Conservation (phyloP, 2,888 invertebrate genomes). For the Trypoxylon attenuatum region DNA sequence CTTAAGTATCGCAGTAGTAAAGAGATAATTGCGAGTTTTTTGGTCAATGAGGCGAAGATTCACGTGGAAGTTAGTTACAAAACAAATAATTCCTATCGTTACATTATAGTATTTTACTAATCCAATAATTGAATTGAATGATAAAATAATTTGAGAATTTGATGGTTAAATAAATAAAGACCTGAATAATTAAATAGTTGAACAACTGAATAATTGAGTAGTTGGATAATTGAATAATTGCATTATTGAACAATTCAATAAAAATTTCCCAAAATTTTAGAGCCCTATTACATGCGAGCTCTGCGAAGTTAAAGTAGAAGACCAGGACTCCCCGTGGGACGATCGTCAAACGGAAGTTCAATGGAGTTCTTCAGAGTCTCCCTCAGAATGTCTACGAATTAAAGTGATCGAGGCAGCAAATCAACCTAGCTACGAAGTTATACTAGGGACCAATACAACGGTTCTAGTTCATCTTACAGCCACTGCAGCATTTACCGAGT, state of each 20-base stretch:
- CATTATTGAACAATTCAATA: too few species aligned
- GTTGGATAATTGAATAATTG: too few species aligned
- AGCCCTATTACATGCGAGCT: too few species aligned
- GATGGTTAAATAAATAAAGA: too few species aligned
- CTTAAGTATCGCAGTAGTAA: constrained; percentile 73
- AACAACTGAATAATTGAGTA: too few species aligned
- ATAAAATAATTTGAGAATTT: too few species aligned
- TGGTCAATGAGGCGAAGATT: constrained; percentile 71
- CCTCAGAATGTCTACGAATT: constrained; percentile 13
- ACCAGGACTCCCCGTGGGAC: constrained; percentile 71
- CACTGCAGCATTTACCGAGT: constrained; percentile 77
- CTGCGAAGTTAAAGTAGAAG: constrained; percentile 48
- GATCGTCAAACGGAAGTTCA: constrained; percentile 71
- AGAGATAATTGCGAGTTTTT: constrained; percentile 76
- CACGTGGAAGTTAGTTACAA: constrained; percentile 32
- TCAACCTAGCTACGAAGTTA: constrained; percentile 66
- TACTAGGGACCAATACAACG: constrained; percentile 59
- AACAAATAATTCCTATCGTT: constrained; percentile 1
- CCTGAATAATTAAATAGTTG: too few species aligned
- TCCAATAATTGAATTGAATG: too few species aligned
- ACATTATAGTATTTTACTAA: too few species aligned
- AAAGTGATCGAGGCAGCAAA: constrained; percentile 58
- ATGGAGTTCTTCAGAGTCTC: constrained; percentile 55
- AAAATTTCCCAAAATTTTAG: too few species aligned
- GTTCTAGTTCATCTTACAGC: constrained; percentile 77